Percentiles rank a stretch among this genome's conserved stretches.
Evolutionary conservation across 1,140 invertebrate species (phyloP).

Genomic region (Carposina sasakii): DNA sequence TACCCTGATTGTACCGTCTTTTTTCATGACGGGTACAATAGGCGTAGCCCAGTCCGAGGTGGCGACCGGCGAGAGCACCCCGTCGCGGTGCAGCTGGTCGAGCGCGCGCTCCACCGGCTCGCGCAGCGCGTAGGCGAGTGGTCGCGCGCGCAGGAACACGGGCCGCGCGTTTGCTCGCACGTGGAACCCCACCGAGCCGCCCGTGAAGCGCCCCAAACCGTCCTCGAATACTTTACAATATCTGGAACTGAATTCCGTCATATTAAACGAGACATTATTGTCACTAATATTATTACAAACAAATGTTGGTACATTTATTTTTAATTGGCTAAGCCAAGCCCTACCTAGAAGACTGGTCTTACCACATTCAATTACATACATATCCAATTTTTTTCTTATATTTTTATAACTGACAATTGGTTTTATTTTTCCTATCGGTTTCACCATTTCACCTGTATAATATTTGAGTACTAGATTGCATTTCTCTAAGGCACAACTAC

Average conservation of each 20-base stretch:
- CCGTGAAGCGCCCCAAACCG: not conserved
- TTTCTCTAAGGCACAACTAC: not conserved
- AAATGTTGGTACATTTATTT: not conserved
- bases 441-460: slow-evolving; percentile 1
- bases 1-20: not conserved
- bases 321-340: not conserved
- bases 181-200: not conserved
- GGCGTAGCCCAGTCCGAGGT: slow-evolving; percentile 38
- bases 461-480: not conserved
- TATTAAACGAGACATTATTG: not conserved
- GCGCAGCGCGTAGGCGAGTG: slow-evolving; percentile 1
- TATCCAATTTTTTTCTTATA: not conserved
- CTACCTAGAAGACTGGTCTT: not conserved
- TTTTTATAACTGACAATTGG: not conserved
- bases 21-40: slow-evolving; percentile 44
- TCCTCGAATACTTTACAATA: not conserved
- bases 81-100: not conserved
- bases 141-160: not conserved
- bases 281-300: not conserved
- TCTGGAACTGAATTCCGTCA: not conserved
- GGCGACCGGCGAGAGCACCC: not conserved
- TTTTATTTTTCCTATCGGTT: not conserved
- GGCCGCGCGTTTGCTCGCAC: not conserved
- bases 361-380: not conserved
- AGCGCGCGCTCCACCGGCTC: slow-evolving; percentile 1